Base-by-base conservation (phyloP, 2,113 vertebrate species). In the Anser brachyrhynchus region DNA sequence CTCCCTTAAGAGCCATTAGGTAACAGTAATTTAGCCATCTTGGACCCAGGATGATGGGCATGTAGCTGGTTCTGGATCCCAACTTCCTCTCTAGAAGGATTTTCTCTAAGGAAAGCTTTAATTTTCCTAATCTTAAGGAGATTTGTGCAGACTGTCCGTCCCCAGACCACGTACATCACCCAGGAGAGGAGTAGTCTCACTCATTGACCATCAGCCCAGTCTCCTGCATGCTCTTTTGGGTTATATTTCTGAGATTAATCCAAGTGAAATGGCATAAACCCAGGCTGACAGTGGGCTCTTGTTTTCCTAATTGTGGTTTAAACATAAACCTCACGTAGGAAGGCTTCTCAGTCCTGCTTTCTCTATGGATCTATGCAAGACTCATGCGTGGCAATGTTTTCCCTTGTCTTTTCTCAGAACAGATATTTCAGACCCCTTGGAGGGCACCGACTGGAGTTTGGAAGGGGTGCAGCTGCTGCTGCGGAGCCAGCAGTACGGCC, bases 381-480 rank as follows among this genome's bases (percentile, higher is more conserved):
- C 46, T 89, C 41, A 51, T 41, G 57, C 0, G 1, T 39, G 43
- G 75, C 51, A 52, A n/a, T 41, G 2, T 55, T 72, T 94, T 41
- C 39, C 37, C 11, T 87, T 93, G 64, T 96, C 58, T 90, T 96
- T 84, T 78, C 90, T 62, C 92, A 99, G 99, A 95, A 91, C 97
- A 93, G 99, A 99, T 70, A 97, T 97, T 69, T 70, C 98, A 64
- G 98, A 99, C 73, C 77, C 97, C 0, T 87, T 98, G 97, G 98
- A 99, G 87, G 98, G 98, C 37, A 96, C 98, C 1, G 99, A 99
- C 79, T 98, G 99, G 98, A 99, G 97, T 44, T 94, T 99, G 95
- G 99, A 99, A 91, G 98, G 99, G 78, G 97, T 99, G 67, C 99
- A 99, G 97, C 96, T 99, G 88, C 97, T 99, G 70, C 97, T 99